Percentiles rank a stretch among this genome's conserved stretches.
These are phyloP conservation scores for Notothenia rossii DNA, from an alignment of 2,113 vertebrate genomes.

Conservation along the genomic window DNA sequence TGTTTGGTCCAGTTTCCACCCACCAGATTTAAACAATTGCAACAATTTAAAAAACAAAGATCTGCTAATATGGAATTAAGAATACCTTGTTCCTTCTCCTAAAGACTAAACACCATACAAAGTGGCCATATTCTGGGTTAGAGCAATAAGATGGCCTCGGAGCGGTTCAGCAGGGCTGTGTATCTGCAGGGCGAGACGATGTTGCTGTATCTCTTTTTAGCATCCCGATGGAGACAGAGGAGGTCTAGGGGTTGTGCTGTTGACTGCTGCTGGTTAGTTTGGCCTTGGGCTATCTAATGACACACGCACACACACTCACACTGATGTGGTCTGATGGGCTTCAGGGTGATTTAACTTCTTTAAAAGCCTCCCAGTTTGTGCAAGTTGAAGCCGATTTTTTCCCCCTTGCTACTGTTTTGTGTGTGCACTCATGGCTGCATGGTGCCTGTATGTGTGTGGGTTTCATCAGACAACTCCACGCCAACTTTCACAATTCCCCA, in stretches of 20 bases:
- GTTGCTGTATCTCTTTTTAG: slow-evolving; percentile 37
- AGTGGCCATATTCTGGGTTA: slow-evolving; percentile 10
- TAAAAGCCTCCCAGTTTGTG: slow-evolving; percentile 33
- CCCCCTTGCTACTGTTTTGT: slow-evolving; percentile 2
- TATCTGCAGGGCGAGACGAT: slow-evolving; percentile 56
- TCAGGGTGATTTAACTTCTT: slow-evolving; percentile 39
- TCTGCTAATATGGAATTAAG: not conserved
- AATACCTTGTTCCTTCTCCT: not conserved
- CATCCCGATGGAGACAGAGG: slow-evolving; percentile 37
- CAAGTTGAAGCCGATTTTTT: slow-evolving; percentile 9
- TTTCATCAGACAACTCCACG: slow-evolving; percentile 54
- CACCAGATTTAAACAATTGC: not conserved
- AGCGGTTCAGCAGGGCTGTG: slow-evolving; percentile 40
- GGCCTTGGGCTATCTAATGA: slow-evolving; percentile 18
- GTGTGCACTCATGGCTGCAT: not conserved
- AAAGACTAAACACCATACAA: slow-evolving; percentile 6
- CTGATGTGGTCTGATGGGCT: slow-evolving; percentile 51
- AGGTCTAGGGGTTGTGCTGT: slow-evolving; percentile 45
- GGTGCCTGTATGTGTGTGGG: slow-evolving; percentile 19
- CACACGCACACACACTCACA: slow-evolving; percentile 6
- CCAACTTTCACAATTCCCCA: slow-evolving; percentile 50
- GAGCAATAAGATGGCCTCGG: slow-evolving; percentile 32
- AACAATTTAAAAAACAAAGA: not conserved
- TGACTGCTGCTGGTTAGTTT: slow-evolving; percentile 22
- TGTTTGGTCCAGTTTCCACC: not conserved